These are phyloP conservation scores for Erpobdella octoculata DNA, from an alignment of 2,888 invertebrate species.

Conservation along the genomic window DNA sequence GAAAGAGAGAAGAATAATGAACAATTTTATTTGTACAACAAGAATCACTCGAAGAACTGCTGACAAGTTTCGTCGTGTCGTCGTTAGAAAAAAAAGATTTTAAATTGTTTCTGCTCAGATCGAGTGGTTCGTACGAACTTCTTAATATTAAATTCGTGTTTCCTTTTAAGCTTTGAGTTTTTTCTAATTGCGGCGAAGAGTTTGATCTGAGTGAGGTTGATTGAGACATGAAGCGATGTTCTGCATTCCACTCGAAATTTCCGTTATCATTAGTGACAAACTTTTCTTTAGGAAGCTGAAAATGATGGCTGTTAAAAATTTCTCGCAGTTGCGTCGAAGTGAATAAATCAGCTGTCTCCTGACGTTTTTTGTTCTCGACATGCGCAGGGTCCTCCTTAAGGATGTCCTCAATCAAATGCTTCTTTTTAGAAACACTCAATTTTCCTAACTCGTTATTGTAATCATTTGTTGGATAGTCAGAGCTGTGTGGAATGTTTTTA, in stretches of 20 bases:
- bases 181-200: too few species aligned
- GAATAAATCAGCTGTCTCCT: too few species aligned
- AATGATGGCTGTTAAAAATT: too few species aligned
- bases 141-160: neutral
- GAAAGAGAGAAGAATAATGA: neutral
- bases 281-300: too few species aligned
- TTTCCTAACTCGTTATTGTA: neutral
- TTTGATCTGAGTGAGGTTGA: too few species aligned
- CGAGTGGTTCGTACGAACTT: constrained; percentile 5
- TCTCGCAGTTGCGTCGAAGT: too few species aligned
- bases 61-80: neutral
- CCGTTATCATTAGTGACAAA: too few species aligned
- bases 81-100: neutral
- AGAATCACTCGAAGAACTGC: neutral
- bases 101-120: constrained; percentile 4
- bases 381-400: neutral
- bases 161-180: too few species aligned
- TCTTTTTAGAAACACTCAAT: neutral
- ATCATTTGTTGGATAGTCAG: neutral
- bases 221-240: too few species aligned
- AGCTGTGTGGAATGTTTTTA: neutral
- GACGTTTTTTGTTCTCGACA: too few species aligned
- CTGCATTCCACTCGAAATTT: too few species aligned
- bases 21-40: neutral
- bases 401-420: neutral